Conservation (phyloP, 2,888 invertebrate species). For the Diarsia dahlii region DNA sequence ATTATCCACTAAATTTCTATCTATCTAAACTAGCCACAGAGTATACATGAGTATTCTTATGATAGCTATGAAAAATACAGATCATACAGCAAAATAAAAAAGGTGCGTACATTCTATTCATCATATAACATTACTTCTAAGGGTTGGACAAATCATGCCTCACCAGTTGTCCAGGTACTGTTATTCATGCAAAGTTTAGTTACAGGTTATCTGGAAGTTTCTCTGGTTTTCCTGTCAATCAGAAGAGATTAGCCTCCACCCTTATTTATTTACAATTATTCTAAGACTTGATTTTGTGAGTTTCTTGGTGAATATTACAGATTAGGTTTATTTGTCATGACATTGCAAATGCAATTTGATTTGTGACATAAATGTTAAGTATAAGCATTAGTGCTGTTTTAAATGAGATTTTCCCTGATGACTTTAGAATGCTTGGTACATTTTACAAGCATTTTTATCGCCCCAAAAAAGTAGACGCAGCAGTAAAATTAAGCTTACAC, state of each 20-base stretch:
- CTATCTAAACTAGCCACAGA: slow-evolving; percentile 17
- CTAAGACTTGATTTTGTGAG: slow-evolving; percentile 4
- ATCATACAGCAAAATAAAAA: slow-evolving; percentile 46
- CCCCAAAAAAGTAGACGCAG: slow-evolving; percentile 12
- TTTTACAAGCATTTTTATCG: not conserved
- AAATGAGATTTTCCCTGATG: slow-evolving; percentile 1
- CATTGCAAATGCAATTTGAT: slow-evolving; percentile 28
- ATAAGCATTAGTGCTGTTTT: slow-evolving; percentile 40
- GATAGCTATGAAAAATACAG: slow-evolving; percentile 39
- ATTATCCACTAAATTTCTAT: slow-evolving; percentile 18
- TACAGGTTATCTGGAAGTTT: slow-evolving; percentile 47
- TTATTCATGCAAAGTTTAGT: slow-evolving; percentile 60
- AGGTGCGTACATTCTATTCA: slow-evolving; percentile 25
- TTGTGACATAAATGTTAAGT: slow-evolving; percentile 27
- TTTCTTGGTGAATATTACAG: slow-evolving; percentile 22
- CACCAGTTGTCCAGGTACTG: slow-evolving; percentile 42
- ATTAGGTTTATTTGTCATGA: slow-evolving; percentile 30
- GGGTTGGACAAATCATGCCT: slow-evolving; percentile 53
- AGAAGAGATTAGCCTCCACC: slow-evolving; percentile 60
- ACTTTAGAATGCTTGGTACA: not conserved
- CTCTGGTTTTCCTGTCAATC: slow-evolving; percentile 58
- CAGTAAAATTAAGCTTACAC: slow-evolving; percentile 21
- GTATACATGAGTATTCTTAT: slow-evolving; percentile 53
- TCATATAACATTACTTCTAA: slow-evolving; percentile 44
- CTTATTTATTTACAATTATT: slow-evolving; percentile 29